These are phyloP conservation scores for Leptinotarsa defecta DNA, from an alignment of 1,140 invertebrate species.

Conservation along the genomic window DNA sequence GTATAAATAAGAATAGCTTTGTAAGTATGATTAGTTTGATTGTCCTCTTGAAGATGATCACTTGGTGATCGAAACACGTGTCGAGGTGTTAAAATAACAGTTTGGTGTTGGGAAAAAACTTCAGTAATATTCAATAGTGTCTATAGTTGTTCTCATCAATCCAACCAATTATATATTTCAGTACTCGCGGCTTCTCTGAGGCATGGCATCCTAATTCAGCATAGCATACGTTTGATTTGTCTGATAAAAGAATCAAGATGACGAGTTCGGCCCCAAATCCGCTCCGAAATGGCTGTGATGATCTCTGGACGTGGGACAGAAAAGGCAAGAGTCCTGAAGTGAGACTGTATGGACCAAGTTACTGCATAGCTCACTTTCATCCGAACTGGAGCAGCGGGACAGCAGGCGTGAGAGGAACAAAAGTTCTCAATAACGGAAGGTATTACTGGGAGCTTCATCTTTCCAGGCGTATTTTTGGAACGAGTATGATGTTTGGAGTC, in stretches of 20 bases:
- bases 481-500: slow-evolving; percentile 79
- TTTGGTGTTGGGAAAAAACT: no score
- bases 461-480: slow-evolving; percentile 72
- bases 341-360: slow-evolving; percentile 59
- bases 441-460: slow-evolving; percentile 75
- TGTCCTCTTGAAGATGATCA: no score
- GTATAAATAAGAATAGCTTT: no score
- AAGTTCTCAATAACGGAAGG: slow-evolving; percentile 66
- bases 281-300: slow-evolving; percentile 56
- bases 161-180: not conserved
- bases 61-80: no score
- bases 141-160: no score
- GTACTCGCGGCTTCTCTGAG: not conserved
- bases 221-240: not conserved
- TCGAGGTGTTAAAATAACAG: no score
- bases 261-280: not conserved
- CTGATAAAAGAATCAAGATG: not conserved
- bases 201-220: not conserved
- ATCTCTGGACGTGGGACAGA: slow-evolving; percentile 71
- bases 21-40: no score
- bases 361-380: slow-evolving; percentile 68
- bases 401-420: slow-evolving; percentile 69
- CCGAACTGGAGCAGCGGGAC: slow-evolving; percentile 79
- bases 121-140: no score
- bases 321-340: slow-evolving; percentile 69